Conservation (phyloP, 2,797 vertebrate genomes). For the Cyclopterus lumpus region DNA sequence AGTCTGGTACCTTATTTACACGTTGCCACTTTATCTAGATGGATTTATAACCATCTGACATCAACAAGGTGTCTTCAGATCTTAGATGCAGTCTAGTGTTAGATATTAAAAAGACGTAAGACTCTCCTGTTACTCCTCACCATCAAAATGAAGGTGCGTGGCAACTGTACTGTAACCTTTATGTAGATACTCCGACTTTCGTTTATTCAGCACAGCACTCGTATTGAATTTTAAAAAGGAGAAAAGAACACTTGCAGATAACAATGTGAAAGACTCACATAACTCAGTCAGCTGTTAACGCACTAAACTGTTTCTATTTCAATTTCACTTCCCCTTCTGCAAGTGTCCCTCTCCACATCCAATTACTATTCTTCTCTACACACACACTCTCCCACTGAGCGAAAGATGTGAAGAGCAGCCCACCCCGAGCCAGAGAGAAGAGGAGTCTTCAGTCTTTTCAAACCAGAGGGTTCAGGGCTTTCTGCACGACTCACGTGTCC, state of each 20-base stretch:
- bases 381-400: background rate
- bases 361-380: conserved; percentile 1
- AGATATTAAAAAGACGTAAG: no score
- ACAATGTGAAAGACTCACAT: background rate
- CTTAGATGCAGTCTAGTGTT: no score
- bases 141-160: background rate
- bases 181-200: background rate
- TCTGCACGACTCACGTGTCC: no score
- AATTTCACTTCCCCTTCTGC: conserved; percentile 7
- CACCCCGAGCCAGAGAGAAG: background rate
- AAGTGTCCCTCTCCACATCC: conserved; percentile 15
- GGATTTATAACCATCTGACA: no score
- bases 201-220: background rate
- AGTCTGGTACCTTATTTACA: no score
- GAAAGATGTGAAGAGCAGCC: background rate
- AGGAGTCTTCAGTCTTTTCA: no score
- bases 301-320: conserved; percentile 16
- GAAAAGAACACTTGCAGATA: conserved; percentile 3
- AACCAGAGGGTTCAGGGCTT: no score
- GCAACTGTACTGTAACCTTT: background rate
- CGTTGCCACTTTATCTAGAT: no score
- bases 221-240: conserved; percentile 7
- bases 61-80: no score
- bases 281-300: conserved; percentile 2
- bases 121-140: background rate